Percentiles rank a stretch among this genome's conserved stretches.
Conservation (phyloP, 2,113 vertebrate species). For the Aythya baeri region DNA sequence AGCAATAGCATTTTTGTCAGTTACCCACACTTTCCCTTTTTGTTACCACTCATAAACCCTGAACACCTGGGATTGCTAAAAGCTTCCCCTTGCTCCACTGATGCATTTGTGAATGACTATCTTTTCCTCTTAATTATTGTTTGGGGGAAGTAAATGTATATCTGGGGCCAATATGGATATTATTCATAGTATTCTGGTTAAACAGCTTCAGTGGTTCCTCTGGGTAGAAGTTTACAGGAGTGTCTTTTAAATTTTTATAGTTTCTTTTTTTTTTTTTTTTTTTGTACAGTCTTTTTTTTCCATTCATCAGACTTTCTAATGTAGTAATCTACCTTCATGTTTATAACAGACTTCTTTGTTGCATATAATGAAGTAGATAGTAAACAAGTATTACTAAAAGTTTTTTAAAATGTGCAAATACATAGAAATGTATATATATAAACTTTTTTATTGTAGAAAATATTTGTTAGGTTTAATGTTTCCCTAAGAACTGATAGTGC, state of each 20-base stretch:
- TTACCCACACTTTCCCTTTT: constrained; percentile 18
- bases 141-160: constrained; percentile 45
- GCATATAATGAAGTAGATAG: not conserved
- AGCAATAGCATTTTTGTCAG: constrained; percentile 21
- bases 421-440: not conserved
- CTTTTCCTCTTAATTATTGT: constrained; percentile 40
- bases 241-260: not conserved
- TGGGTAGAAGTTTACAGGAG: constrained; percentile 11
- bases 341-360: not conserved
- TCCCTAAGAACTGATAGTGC: not conserved
- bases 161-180: constrained; percentile 31
- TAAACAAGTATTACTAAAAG: not conserved
- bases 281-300: not conserved
- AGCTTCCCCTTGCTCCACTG: constrained; percentile 24
- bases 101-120: constrained; percentile 31
- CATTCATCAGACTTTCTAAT: not conserved
- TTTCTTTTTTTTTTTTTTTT: not conserved
- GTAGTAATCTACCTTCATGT: not conserved
- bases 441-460: not conserved
- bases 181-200: constrained; percentile 38
- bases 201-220: not conserved
- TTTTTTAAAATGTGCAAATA: not conserved
- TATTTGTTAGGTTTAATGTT: not conserved
- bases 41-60: constrained; percentile 18
- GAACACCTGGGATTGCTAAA: constrained; percentile 27